Evolutionary conservation across 2,113 vertebrate genomes (phyloP), one percentile per base, ranked within the genome.

Genomic region (Anser brachyrhynchus): DNA sequence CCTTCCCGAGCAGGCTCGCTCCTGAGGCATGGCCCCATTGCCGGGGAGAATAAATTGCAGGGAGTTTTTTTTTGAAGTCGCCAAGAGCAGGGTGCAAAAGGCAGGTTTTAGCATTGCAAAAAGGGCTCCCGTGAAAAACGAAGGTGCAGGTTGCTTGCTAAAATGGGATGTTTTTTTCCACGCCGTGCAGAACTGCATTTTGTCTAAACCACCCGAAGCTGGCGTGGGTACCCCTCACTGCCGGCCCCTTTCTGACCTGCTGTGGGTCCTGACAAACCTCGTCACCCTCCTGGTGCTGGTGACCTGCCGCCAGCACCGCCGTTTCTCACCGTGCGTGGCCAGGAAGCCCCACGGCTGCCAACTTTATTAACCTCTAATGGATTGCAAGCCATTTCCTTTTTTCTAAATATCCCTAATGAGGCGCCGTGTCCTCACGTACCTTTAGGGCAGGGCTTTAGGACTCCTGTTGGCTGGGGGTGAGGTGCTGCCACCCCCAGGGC

Each of bases 331-430:
- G 22, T 35, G 46, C 4, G 0, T 73, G 55, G 58, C 52, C 66
- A 49, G 64, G 58, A 92, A 87, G 75, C 43, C 69, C 58, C 71
- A 18, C 8, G 43, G 26, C 87, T 87, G 14, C 77, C 70, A 81
- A 76, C n/a, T 87, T 84, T 20, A 64, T 84, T 82, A 95, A 81
- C 74, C 26, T 70, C 77, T 84, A 37, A 7, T 37, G 67, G 54
- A n/a, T 92, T 91, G 89, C 52, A 77, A 94, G 69, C 39, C 8
- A 62, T 77, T 89, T 94, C 91, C 88, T 70, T 55, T 35, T 75
- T 70, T 84, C 57, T 67, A 35, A 75, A 73, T 61, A 61, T 74
- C 88, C 19, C 23, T 61, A 61, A 85, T 62, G 3, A 85, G 87
- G 49, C 35, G 2, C 13, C 10, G 11, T 41, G 64, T 37, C 20